A percentile compares a stretch with the other conserved stretches of the same genome.
Conservation (phyloP, 2,888 invertebrate species). For the Ennomos fuscantarius region DNA sequence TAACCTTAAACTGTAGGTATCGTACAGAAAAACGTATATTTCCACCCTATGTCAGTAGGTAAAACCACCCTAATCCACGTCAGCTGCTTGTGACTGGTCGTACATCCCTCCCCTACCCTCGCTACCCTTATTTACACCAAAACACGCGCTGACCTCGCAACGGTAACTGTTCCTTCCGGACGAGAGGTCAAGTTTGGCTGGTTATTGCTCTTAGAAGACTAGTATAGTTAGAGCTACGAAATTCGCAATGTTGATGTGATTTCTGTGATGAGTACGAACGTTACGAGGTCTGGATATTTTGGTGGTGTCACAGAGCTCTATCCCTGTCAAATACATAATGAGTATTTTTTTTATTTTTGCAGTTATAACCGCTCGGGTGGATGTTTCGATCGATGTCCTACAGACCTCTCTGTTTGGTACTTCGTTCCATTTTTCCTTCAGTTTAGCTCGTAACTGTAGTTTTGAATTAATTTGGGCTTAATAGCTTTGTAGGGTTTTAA, state of each 20-base stretch:
- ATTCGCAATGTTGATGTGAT: constrained; percentile 15
- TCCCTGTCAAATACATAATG: constrained; percentile 76
- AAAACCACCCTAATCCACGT: constrained; percentile 81
- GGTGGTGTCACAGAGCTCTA: constrained; percentile 46
- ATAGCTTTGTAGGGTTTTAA: no score
- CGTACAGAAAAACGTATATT: constrained; percentile 49
- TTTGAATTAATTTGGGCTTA: no score
- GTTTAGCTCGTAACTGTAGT: no score
- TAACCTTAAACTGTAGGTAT: constrained; percentile 51
- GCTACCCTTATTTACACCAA: constrained; percentile 67
- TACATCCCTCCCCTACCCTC: constrained; percentile 54
- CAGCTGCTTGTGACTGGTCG: constrained; percentile 82
- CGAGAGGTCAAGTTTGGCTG: constrained; percentile 56
- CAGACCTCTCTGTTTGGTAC: constrained; percentile 18
- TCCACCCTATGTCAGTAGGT: constrained; percentile 70
- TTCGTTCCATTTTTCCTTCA: neutral
- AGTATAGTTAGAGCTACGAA: constrained; percentile 49
- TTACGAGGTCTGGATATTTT: constrained; percentile 47
- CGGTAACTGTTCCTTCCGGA: constrained; percentile 42
- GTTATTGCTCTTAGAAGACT: constrained; percentile 45
- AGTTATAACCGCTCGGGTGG: constrained; percentile 21
- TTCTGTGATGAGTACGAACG: constrained; percentile 39
- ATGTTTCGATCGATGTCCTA: constrained; percentile 24
- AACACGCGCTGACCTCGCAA: constrained; percentile 53
- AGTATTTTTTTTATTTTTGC: constrained; percentile 61